A percentile compares a stretch with the other conserved stretches of the same genome.
phyloP scores from a whole-genome alignment of 2,888 invertebrate genomes.

The Stenodera caucasica region DNA sequence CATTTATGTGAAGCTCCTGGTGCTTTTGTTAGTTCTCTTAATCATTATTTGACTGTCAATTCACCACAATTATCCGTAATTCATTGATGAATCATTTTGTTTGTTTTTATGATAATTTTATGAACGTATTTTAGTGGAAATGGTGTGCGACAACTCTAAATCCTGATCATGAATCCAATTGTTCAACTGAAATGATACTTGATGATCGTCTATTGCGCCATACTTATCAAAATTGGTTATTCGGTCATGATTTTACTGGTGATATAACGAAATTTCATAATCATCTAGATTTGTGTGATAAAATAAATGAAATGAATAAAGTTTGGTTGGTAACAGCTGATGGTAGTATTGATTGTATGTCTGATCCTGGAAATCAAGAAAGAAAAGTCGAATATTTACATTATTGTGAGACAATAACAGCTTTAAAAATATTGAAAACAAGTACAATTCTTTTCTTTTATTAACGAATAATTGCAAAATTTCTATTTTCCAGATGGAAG shows the following conservation, averaged over 20 bases:
- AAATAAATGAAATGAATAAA: slow-evolving; percentile 42
- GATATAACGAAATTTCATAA: slow-evolving; percentile 75
- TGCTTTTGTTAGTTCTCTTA: slow-evolving; percentile 87
- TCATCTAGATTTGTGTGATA: slow-evolving; percentile 63
- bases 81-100: no score
- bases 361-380: slow-evolving; percentile 87
- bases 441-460: slow-evolving; percentile 25
- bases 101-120: no score
- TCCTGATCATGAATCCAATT: slow-evolving; percentile 90
- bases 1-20: slow-evolving; percentile 99
- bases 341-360: slow-evolving; percentile 89
- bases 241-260: slow-evolving; percentile 84
- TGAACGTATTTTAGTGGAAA: slow-evolving; percentile 66
- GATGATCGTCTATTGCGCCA: slow-evolving; percentile 84
- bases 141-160: slow-evolving; percentile 89
- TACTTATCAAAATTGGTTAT: slow-evolving; percentile 81
- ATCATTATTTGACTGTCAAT: slow-evolving; percentile 69
- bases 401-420: slow-evolving; percentile 80
- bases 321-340: slow-evolving; percentile 82
- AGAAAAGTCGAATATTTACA: slow-evolving; percentile 74
- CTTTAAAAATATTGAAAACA: slow-evolving; percentile 67
- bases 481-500: slow-evolving; percentile 64
- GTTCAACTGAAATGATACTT: slow-evolving; percentile 68
- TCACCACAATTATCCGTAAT: slow-evolving; percentile 57
- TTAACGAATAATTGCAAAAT: background rate